These are phyloP conservation scores for Hymenopus coronatus DNA, from an alignment of 2,888 invertebrate species.

Conservation along the genomic window DNA sequence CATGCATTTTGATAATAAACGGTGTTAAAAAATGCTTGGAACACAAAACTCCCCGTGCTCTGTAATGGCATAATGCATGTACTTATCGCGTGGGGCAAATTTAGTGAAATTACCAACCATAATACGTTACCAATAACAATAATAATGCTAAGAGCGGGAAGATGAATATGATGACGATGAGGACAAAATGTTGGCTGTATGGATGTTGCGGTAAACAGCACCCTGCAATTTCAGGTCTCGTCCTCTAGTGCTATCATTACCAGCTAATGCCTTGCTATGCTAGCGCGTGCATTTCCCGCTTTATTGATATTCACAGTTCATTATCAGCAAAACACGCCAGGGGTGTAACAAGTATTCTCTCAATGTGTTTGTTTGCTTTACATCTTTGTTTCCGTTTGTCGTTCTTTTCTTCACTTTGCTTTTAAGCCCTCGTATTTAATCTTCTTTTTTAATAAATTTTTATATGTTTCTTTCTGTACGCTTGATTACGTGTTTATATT, in stretches of 20 bases:
- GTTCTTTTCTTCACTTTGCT: background rate
- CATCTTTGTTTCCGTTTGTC: background rate
- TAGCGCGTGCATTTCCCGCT: background rate
- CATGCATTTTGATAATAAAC: background rate
- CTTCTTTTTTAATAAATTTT: no score
- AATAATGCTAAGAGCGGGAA: background rate
- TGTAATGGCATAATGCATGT: background rate
- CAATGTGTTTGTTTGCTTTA: background rate
- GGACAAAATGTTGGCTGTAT: background rate
- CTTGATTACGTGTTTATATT: no score
- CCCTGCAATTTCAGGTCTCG: background rate
- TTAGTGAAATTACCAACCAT: background rate
- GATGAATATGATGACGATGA: background rate
- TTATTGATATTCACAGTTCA: background rate
- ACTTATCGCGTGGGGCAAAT: background rate
- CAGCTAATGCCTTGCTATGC: background rate
- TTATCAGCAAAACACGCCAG: background rate
- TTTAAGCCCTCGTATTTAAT: no score
- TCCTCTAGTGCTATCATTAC: background rate
- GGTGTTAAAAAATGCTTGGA: background rate
- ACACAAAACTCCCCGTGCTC: background rate
- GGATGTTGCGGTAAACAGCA: background rate
- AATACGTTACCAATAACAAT: background rate
- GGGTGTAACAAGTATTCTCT: background rate
- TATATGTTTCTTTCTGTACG: no score